Percentiles rank a stretch among this genome's conserved stretches.
phyloP scores from a whole-genome alignment of 2,888 invertebrate species.

The Lymantria dispar region DNA sequence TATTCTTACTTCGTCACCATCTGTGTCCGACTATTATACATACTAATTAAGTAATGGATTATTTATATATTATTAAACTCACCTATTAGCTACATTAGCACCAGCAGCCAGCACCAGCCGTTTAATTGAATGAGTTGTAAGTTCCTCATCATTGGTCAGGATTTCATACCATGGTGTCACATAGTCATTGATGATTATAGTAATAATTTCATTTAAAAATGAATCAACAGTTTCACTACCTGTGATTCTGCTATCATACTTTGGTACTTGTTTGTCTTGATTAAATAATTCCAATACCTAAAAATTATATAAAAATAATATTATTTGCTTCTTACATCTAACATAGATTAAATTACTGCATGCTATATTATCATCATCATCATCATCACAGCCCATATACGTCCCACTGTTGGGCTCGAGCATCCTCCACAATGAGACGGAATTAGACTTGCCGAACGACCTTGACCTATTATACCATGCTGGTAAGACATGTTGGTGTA shows the following conservation, averaged over 20 bases:
- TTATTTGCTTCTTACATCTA: too few relatives aligned
- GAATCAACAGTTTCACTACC: constrained; percentile 94
- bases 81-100: constrained; percentile 87
- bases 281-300: constrained; percentile 67
- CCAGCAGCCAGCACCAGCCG: constrained; percentile 85
- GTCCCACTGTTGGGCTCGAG: too few relatives aligned
- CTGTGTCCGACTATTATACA: too few relatives aligned
- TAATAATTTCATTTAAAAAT: constrained; percentile 92
- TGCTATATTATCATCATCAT: neutral
- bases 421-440: too few relatives aligned
- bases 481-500: too few relatives aligned
- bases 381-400: too few relatives aligned
- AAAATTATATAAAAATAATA: constrained; percentile 16
- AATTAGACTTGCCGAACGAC: too few relatives aligned
- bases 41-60: too few relatives aligned
- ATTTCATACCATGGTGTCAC: constrained; percentile 88
- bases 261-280: constrained; percentile 46
- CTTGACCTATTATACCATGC: too few relatives aligned
- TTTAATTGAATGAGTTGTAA: constrained; percentile 85
- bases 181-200: constrained; percentile 91
- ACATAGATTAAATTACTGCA: neutral
- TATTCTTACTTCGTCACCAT: too few relatives aligned
- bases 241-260: constrained; percentile 85
- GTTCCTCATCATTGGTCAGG: constrained; percentile 88
- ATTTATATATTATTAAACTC: neutral